phyloP scores from a whole-genome alignment of 2,797 vertebrate species.

The Neopelma chrysocephalum region DNA sequence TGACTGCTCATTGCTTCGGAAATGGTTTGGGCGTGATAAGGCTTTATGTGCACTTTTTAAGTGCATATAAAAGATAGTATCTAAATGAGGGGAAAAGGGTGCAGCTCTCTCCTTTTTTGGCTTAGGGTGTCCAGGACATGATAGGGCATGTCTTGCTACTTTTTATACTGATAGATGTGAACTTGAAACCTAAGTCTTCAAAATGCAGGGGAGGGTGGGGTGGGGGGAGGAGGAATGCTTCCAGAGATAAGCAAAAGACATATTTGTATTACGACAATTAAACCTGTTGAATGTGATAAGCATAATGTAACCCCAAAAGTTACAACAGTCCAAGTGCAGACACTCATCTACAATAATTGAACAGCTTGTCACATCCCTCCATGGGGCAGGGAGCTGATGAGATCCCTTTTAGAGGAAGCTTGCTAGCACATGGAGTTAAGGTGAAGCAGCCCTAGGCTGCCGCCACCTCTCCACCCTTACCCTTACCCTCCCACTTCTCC shows the following conservation, averaged over 20 bases:
- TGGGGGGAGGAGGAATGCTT: background rate
- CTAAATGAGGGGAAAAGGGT: background rate
- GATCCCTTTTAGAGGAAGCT: background rate
- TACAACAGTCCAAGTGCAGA: background rate
- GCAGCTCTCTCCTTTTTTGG: slow-evolving; percentile 15
- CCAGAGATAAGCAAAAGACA: background rate
- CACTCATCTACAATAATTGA: accelerated
- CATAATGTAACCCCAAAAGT: background rate
- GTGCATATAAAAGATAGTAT: background rate
- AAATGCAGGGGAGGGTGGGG: background rate
- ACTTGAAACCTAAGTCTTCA: background rate
- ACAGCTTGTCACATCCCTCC: background rate
- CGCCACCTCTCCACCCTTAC: background rate
- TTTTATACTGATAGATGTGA: slow-evolving; percentile 1
- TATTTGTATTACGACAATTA: background rate
- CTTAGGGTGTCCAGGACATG: background rate
- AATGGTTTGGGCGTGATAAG: slow-evolving; percentile 10
- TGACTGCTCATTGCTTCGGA: slow-evolving; percentile 6
- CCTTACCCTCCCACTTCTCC: background rate
- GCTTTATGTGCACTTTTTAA: slow-evolving; percentile 11
- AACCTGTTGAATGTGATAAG: background rate
- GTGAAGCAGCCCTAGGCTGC: background rate
- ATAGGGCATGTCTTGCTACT: background rate
- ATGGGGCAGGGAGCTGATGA: background rate
- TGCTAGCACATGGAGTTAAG: background rate